Conservation (phyloP, 2,113 vertebrate species). For the Cyprinus carpio region DNA sequence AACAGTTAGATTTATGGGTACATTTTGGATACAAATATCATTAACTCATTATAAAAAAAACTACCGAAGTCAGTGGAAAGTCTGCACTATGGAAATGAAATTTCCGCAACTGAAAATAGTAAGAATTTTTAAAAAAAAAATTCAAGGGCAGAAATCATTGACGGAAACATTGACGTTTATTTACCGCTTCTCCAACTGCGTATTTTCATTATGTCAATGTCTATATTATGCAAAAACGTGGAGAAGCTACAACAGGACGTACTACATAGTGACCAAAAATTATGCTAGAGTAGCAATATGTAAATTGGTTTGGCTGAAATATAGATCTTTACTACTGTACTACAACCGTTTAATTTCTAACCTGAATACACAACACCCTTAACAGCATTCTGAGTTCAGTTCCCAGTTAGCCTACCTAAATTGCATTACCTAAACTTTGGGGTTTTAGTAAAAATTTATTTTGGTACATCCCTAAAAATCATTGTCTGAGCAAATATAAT, state of each 20-base stretch:
- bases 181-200: neutral
- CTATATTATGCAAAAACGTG: too few species aligned
- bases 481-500: neutral
- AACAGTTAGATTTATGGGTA: neutral
- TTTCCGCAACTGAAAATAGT: neutral
- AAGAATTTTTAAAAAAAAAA: neutral
- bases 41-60: neutral
- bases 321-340: neutral
- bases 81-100: neutral
- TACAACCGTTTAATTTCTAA: neutral
- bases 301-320: neutral
- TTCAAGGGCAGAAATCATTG: too few species aligned
- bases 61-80: neutral
- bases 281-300: neutral
- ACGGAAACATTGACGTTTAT: neutral
- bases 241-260: too few species aligned
- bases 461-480: too few species aligned
- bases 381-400: neutral
- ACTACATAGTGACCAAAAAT: neutral
- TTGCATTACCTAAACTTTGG: neutral
- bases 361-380: neutral
- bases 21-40: neutral
- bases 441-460: neutral
- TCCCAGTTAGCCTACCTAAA: neutral
- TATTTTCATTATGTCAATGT: too few species aligned